Evolutionary conservation across 2,888 invertebrate species (phyloP), one percentile per base, ranked within the genome.

Genomic region (Sceliomorpha sp.): DNA sequence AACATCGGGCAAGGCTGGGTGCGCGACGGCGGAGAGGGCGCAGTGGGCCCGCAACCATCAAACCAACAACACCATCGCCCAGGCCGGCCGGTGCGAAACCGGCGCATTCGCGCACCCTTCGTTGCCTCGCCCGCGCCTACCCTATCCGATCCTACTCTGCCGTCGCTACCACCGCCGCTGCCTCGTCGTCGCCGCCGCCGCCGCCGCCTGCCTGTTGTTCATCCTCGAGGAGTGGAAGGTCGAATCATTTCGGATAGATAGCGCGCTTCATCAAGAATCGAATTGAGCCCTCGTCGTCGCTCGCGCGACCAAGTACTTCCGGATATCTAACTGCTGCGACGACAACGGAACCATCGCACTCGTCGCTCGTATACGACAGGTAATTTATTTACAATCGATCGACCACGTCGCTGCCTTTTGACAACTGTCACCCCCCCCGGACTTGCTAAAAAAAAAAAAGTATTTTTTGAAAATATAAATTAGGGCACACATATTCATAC

Each of bases 1-100:
- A 62, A 45, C 51, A 32, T 26, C 53, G 27, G 87, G 88, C 78
- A 85, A 85, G 80, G 80, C 90, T 90, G 75, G 76, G 71, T 74
- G 77, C 75, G 69, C 76, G 60, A 75, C 72, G 75, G 71, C 88
- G 90, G 90, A 87, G 87, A 88, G 88, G 88, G 88, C 87, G 88
- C 88, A 88, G 88, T 87, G 85, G 89, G 89, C 90, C 89, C 90
- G 89, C 84, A 89, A 89, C 89, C 89, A 88, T 84, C 86, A 87
- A 86, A 88, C 88, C 85, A 87, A 84, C 86, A 87, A 86, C 88
- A 86, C 81, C 55, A 50, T 58, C 56, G 45, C 66, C 26, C n/a
- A n/a, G 64, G 62, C 70, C 66, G 58, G 67, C 72, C 71, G 67
- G 72, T 63, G 63, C 42, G 44, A 44, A 37, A 45, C 69, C 63